Conservation (phyloP, 1,140 invertebrate species). For the Cherax quadricarinatus region DNA sequence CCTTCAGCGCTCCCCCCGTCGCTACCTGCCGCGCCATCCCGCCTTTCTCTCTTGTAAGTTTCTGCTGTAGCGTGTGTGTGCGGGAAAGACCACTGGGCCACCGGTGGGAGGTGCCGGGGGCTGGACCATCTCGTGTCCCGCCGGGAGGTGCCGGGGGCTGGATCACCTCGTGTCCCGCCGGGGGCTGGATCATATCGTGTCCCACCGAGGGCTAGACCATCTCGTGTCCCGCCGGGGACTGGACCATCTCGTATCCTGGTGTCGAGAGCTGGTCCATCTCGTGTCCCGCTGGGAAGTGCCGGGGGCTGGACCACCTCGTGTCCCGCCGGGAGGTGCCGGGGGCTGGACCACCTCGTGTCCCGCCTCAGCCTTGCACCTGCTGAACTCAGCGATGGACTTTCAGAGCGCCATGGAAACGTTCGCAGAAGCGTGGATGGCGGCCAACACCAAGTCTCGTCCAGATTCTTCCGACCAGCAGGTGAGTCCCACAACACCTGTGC, state of each 20-base stretch:
- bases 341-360: not conserved
- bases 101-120: not conserved
- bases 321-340: not conserved
- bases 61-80: too few relatives aligned
- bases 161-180: not conserved
- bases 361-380: slow-evolving; percentile 28
- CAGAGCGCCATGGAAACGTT: slow-evolving; percentile 98
- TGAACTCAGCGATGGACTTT: slow-evolving; percentile 87
- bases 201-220: not conserved
- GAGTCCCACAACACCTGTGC: slow-evolving; percentile 46
- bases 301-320: not conserved
- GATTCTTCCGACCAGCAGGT: slow-evolving; percentile 75
- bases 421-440: slow-evolving; percentile 96
- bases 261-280: not conserved
- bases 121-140: not conserved
- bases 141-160: not conserved
- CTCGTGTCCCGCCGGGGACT: not conserved
- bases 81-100: too few relatives aligned
- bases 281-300: too few relatives aligned
- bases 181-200: not conserved
- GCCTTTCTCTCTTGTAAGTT: too few relatives aligned
- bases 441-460: slow-evolving; percentile 85
- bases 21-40: too few relatives aligned
- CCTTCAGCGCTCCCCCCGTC: too few relatives aligned
- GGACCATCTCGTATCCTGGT: not conserved